Evolutionary conservation across 2,797 vertebrate species (phyloP).

Genomic region (Pitangus sulphuratus): DNA sequence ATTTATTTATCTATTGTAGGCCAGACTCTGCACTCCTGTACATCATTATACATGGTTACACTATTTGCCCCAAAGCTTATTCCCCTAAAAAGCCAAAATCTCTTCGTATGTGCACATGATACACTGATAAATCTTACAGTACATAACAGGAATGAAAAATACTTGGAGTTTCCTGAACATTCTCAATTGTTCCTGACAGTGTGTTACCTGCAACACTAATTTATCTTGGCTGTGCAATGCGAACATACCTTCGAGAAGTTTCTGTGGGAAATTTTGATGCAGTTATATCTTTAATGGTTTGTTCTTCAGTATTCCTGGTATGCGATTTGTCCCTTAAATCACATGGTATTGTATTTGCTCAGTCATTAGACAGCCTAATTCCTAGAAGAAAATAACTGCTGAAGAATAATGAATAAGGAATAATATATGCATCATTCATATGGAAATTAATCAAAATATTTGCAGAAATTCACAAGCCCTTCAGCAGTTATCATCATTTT

Average conservation of each 20-base stretch:
- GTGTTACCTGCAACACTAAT: background rate
- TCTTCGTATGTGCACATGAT: background rate
- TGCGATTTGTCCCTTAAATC: background rate
- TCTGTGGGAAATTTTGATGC: background rate
- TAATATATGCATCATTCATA: background rate
- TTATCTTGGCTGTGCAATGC: background rate
- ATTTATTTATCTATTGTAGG: background rate
- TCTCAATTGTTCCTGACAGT: background rate
- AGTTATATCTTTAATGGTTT: background rate
- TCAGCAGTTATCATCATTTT: constrained; percentile 12
- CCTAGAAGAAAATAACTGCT: background rate
- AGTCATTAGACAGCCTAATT: background rate
- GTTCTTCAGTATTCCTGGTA: background rate
- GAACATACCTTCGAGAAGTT: background rate
- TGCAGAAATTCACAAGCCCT: background rate
- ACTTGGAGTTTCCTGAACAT: background rate
- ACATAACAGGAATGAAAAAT: background rate
- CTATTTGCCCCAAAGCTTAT: background rate
- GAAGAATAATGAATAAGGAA: background rate
- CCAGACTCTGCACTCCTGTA: background rate
- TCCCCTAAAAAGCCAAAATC: background rate
- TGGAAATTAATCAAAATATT: constrained; percentile 33
- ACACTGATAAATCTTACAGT: background rate
- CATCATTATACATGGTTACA: background rate
- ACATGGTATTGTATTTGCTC: background rate